phyloP scores from a whole-genome alignment of 2,113 vertebrate species.

The Otis tarda region DNA sequence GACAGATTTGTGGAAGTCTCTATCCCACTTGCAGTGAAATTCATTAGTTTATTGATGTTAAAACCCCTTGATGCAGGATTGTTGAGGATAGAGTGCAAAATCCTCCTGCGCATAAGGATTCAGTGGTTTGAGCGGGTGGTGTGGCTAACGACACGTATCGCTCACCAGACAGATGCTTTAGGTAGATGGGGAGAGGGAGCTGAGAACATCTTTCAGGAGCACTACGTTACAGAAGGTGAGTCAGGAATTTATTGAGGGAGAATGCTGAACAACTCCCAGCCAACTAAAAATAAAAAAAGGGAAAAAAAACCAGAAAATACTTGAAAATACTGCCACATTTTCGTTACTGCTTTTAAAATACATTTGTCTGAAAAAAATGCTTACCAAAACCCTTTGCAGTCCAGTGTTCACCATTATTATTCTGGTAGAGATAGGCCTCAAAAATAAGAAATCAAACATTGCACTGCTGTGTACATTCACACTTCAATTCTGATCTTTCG shows the following conservation, averaged over 20 bases:
- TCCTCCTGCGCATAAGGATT: neutral
- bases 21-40: neutral
- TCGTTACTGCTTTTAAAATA: neutral
- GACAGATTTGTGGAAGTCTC: neutral
- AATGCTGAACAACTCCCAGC: neutral
- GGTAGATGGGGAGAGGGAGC: neutral
- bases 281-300: neutral
- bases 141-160: fast-evolving
- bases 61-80: neutral
- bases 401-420: neutral
- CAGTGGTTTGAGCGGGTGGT: neutral
- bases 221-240: neutral
- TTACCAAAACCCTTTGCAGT: neutral
- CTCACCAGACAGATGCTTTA: neutral
- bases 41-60: neutral
- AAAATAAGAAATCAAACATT: neutral
- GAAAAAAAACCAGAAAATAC: neutral
- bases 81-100: neutral
- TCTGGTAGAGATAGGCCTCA: neutral
- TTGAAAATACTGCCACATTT: neutral
- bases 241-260: neutral
- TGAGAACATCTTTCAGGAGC: neutral
- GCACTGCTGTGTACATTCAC: neutral
- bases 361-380: neutral
- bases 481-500: neutral